These are phyloP conservation scores for Pseudomugil tenellus DNA, from an alignment of 2,797 vertebrate genomes.

Conservation along the genomic window DNA sequence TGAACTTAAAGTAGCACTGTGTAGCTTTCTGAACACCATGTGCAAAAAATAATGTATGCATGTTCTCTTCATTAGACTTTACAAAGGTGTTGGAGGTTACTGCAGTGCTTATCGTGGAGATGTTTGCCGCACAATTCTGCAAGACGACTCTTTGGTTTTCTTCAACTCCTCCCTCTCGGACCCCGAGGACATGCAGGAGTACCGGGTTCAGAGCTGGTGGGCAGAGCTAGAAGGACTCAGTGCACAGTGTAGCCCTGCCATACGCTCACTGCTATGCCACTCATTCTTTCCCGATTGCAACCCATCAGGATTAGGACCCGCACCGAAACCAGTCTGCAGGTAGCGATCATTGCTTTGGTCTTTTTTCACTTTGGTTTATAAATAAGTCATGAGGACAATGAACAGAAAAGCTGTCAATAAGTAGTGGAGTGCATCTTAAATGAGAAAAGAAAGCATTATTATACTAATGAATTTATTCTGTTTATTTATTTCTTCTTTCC, in stretches of 20 bases:
- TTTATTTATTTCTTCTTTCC: neutral
- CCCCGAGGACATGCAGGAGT: slow-evolving; percentile 92
- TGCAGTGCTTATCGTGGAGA: slow-evolving; percentile 92
- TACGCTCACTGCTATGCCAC: slow-evolving; percentile 90
- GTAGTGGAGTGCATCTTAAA: neutral
- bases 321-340: slow-evolving; percentile 95
- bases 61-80: slow-evolving; percentile 77
- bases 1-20: no score
- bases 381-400: neutral
- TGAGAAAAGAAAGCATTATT: neutral
- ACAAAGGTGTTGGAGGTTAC: slow-evolving; percentile 89
- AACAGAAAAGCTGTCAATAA: neutral
- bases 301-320: slow-evolving; percentile 85
- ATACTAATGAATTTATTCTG: neutral
- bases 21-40: no score
- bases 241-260: slow-evolving; percentile 85
- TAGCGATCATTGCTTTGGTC: slow-evolving; percentile 47
- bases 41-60: neutral
- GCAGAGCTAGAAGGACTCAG: slow-evolving; percentile 86
- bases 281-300: slow-evolving; percentile 91
- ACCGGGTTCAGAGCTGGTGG: slow-evolving; percentile 88
- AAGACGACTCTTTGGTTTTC: slow-evolving; percentile 88
- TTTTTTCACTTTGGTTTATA: neutral
- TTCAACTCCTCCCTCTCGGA: slow-evolving; percentile 91
- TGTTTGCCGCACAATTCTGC: slow-evolving; percentile 83